These are phyloP conservation scores for Nasua narica DNA, from an alignment of 2,797 vertebrate genomes.

Conservation along the genomic window DNA sequence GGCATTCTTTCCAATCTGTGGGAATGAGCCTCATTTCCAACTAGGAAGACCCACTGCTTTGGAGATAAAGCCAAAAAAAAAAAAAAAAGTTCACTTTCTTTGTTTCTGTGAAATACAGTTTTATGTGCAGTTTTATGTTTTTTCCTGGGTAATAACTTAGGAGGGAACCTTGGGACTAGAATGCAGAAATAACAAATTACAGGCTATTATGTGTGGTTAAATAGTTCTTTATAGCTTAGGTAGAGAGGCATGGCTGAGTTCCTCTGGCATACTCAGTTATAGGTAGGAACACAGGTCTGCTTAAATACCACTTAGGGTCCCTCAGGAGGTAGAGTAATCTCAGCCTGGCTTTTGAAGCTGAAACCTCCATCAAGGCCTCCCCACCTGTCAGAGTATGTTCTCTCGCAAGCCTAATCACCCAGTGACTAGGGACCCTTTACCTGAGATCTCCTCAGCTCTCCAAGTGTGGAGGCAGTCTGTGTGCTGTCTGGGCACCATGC, in stretches of 20 bases:
- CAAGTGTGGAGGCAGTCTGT: constrained; percentile 86
- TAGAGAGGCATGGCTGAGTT: not conserved
- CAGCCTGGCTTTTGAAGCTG: not conserved
- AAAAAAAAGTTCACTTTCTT: not conserved
- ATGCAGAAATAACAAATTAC: constrained; percentile 62
- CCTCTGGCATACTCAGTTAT: not conserved
- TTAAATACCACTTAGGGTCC: not conserved
- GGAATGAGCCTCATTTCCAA: not conserved
- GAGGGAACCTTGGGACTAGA: constrained; percentile 52
- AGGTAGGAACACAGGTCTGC: not conserved
- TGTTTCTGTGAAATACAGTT: constrained; percentile 46
- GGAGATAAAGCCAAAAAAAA: not conserved
- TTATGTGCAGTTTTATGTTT: constrained; percentile 56
- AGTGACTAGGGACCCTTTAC: constrained; percentile 86
- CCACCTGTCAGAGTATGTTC: constrained; percentile 87
- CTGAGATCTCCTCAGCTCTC: constrained; percentile 85
- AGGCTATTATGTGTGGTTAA: constrained; percentile 64
- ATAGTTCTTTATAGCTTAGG: constrained; percentile 67
- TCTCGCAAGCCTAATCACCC: constrained; percentile 84
- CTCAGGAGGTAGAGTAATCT: not conserved
- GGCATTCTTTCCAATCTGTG: not conserved
- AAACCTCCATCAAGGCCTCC: constrained; percentile 47
- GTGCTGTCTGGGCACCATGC: constrained; percentile 84
- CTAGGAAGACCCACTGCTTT: not conserved
- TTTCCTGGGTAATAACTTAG: constrained; percentile 54